Base-by-base conservation (phyloP, 2,113 vertebrate genomes). In the Misgurnus mizolepis region DNA sequence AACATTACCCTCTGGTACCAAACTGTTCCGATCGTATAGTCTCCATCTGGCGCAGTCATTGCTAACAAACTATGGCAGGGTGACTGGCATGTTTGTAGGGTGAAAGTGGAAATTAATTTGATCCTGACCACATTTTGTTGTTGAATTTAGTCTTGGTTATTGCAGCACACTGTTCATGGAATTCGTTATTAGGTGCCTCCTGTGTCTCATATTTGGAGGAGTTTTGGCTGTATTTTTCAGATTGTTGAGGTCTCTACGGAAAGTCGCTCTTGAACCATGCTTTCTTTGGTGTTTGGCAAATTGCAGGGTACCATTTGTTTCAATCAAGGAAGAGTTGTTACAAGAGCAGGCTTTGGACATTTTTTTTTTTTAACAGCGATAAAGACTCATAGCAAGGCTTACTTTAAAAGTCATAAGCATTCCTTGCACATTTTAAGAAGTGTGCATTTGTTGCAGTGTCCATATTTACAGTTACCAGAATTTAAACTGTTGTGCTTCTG, bases 21-120 rank as follows among this genome's bases (percentile, higher is more conserved):
- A 80, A 66, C 61, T 55, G 47, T 50, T 71, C 47, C 18, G 61
- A 55, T 65, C 43, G 40, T 45, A 71, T 45, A 47, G 74, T 60
- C 67, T 64, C 68, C 34, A 43, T 73, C 69, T 74, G 70, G 60
- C 9, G 8, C 62, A 61, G 22, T 22, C 40, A 15, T 67, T 47
- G 71, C 64, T 81, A 67, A 67, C 47, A 53, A 45, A 53, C 41
- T 68, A 50, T 73, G 67, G 77, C 70, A 69, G 76, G 62, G 55
- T 53, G 34, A 47, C 81, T 79, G 81, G 76, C 76, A 68, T 79
- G 58, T 83, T 62, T 68, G 43, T 17, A 68, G 14, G 58, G 53
- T 45, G 64, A 75, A 68, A 81, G 58, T 75, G 79, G 79, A 81
- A 75, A 81, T 75, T 68, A 82, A 74, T 75, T 83, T 79, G 65